Evolutionary conservation across 2,888 invertebrate species (phyloP), one percentile per base, ranked within the genome.

Genomic region (Taphrorychus bicolor): DNA sequence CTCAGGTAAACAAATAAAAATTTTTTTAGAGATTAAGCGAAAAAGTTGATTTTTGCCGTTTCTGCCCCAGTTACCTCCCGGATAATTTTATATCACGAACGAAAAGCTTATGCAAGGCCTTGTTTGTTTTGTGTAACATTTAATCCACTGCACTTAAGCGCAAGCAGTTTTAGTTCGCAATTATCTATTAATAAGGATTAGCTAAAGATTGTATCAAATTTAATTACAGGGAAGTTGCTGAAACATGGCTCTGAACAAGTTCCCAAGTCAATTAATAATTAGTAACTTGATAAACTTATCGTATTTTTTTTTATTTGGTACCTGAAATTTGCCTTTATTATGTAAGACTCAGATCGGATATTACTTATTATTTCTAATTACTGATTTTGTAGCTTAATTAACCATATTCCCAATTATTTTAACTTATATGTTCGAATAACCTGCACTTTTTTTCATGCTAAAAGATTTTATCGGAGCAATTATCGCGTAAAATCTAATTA

Each of bases 151-250:
- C 32, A 40, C 56, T 66, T 66, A 41, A 58, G 61, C 61, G 51
- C 58, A 45, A 52, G 14, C 61, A 57, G 24, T 58, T 66, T 61
- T 58, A 61, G 18, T 42, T 23, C 51, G 57, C 61, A 61, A 66
- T 66, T 66, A 66, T 61, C 66, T 66, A 66, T 61, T 66, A 66
- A 61, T 61, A 66, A 56, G 52, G 66, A 66, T 66, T 61, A 66
- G 66, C 61, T 41, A 61, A 56, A 66, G 66, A 66, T 66, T 56
- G 57, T 66, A 66, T 66, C 66, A 58, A 58, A 61, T 61, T 66
- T 66, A 66, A 66, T 66, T 58, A 66, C 48, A 66, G 48, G 18
- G 59, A 65, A 59, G 32, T 32, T 32, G 32, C 11, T n/a, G n/a
- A 32, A 32, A 9, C 11, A 32, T 32, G 32, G 32, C 32, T 32